Conservation (phyloP, 53 echinoderm and acorn worm species). For the Holothuria leucospilota region DNA sequence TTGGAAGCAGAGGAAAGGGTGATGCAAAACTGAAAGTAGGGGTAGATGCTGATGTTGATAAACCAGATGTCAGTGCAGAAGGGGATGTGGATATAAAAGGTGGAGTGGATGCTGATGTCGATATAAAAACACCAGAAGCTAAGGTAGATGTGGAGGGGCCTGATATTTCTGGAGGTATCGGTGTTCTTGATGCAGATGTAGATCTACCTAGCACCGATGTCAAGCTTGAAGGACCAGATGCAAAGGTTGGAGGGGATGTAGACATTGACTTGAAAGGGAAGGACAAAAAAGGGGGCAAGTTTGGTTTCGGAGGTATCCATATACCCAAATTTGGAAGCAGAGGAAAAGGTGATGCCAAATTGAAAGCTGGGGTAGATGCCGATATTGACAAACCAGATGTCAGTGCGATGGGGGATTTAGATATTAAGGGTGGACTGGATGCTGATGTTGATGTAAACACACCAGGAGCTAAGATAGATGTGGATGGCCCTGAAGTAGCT, state of each 20-base stretch:
- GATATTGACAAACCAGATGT: not conserved
- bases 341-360: conserved; percentile 37
- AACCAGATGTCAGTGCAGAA: conserved; percentile 25
- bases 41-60: not conserved
- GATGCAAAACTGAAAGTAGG: conserved; percentile 43
- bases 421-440: not conserved
- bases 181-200: conserved; percentile 39
- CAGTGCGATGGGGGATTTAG: conserved; percentile 14
- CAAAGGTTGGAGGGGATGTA: conserved; percentile 25
- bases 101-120: conserved; percentile 40
- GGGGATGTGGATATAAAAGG: conserved; percentile 49
- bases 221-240: conserved; percentile 51
- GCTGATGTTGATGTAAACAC: conserved; percentile 43
- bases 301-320: conserved; percentile 51
- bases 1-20: conserved; percentile 62
- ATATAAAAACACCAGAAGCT: conserved; percentile 41
- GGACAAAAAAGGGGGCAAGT: not conserved
- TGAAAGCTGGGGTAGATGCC: not conserved
- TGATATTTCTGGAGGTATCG: conserved; percentile 42
- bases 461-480: conserved; percentile 46
- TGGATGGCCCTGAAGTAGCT: not conserved
- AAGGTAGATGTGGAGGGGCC: conserved; percentile 39
- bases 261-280: conserved; percentile 26
- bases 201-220: conserved; percentile 42
- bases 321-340: conserved; percentile 39